These are phyloP conservation scores for Physeter macrocephalus DNA, from an alignment of 2,113 vertebrate genomes.

Conservation along the genomic window DNA sequence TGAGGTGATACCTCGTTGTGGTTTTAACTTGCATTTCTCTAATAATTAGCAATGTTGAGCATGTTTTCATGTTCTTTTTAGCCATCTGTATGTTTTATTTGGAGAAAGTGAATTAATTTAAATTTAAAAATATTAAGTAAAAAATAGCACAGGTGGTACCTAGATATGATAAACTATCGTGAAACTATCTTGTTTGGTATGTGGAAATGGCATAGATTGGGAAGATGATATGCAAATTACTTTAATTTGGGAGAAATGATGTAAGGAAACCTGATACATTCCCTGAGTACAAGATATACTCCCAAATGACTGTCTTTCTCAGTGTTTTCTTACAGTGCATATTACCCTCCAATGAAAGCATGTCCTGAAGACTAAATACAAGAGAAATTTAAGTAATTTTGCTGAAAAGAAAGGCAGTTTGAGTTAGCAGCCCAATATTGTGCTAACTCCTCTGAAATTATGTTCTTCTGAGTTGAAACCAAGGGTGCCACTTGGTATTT, in stretches of 20 bases:
- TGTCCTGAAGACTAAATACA: background rate
- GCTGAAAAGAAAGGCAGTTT: background rate
- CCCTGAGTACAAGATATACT: background rate
- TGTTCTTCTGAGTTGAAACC: background rate
- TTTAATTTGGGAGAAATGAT: background rate
- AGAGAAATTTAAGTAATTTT: slow-evolving; percentile 22
- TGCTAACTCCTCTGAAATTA: background rate
- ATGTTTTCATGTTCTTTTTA: background rate
- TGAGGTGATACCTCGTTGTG: background rate
- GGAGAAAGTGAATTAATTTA: background rate
- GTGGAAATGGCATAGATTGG: background rate
- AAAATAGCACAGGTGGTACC: slow-evolving; percentile 16
- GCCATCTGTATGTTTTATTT: background rate
- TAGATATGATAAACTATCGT: background rate
- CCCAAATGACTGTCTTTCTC: background rate
- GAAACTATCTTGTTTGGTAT: background rate
- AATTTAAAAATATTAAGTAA: background rate
- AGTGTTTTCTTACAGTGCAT: background rate
- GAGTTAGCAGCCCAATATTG: background rate
- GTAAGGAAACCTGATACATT: background rate
- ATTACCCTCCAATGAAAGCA: background rate
- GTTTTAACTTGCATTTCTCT: background rate
- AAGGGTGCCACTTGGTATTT: background rate
- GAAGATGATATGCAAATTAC: background rate
- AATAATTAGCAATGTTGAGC: background rate